These are phyloP conservation scores for Ophion ventricosus DNA, from an alignment of 2,888 invertebrate species.

Conservation along the genomic window DNA sequence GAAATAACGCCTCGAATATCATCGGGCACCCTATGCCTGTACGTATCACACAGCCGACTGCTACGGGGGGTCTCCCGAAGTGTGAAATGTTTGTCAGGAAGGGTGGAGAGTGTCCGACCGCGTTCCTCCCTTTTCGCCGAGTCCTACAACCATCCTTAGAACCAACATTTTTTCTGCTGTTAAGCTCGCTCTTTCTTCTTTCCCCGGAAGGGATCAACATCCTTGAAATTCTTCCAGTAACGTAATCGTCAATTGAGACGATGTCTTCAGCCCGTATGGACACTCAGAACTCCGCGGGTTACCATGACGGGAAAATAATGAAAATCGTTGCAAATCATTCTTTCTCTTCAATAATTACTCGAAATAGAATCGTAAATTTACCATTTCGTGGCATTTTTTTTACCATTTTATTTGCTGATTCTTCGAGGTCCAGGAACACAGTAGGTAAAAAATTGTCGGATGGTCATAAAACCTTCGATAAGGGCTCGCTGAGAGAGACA, in stretches of 20 bases:
- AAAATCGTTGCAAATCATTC: background rate
- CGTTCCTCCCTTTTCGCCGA: conserved; percentile 66
- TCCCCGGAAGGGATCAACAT: conserved; percentile 27
- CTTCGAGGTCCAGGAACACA: background rate
- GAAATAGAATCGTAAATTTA: background rate
- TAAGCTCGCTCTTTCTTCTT: conserved; percentile 13
- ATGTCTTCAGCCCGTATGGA: conserved; percentile 61
- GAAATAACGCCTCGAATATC: conserved; percentile 65
- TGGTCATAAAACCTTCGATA: conserved; percentile 48
- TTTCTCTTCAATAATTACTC: background rate
- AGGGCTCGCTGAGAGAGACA: conserved; percentile 32
- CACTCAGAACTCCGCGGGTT: conserved; percentile 69
- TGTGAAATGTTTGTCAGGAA: conserved; percentile 76
- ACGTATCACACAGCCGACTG: conserved; percentile 57
- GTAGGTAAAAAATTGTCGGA: conserved; percentile 1
- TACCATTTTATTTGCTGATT: background rate
- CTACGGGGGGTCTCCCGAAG: conserved; percentile 60
- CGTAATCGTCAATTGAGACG: conserved; percentile 72
- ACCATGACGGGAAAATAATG: conserved; percentile 50
- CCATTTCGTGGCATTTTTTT: background rate
- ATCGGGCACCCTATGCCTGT: conserved; percentile 62
- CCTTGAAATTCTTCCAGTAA: conserved; percentile 39
- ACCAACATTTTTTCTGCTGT: conserved; percentile 4
- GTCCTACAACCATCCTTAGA: conserved; percentile 33
- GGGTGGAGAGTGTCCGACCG: conserved; percentile 71